Conservation (phyloP, 2,797 vertebrate genomes). For the Smutsia gigantea region DNA sequence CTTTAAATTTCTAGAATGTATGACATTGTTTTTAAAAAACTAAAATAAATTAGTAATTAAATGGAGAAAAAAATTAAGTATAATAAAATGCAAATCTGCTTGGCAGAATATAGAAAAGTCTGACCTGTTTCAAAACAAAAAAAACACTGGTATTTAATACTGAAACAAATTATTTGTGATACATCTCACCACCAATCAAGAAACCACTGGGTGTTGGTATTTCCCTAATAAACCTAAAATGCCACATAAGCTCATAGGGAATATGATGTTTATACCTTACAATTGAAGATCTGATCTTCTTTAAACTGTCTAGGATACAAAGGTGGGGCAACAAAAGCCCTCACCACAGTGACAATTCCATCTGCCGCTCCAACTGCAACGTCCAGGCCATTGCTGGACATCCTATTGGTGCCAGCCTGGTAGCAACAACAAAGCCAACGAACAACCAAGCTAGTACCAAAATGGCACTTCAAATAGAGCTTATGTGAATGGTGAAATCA, state of each 20-base stretch:
- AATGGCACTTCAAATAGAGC: neutral
- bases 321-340: neutral
- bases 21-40: neutral
- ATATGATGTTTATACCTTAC: neutral
- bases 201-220: neutral
- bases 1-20: constrained; percentile 16
- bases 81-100: constrained; percentile 23
- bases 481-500: constrained; percentile 40
- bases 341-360: neutral
- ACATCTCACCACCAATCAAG: neutral
- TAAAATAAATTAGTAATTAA: constrained; percentile 30
- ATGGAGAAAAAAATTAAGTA: constrained; percentile 28
- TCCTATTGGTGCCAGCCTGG: neutral
- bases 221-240: constrained; percentile 1
- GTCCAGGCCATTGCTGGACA: neutral
- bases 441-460: neutral
- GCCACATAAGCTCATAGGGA: neutral
- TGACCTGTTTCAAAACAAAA: constrained; percentile 6
- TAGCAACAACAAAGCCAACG: neutral
- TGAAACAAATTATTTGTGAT: neutral
- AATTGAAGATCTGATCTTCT: neutral
- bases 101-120: neutral
- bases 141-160: constrained; percentile 28
- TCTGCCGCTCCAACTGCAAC: neutral
- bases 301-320: neutral